phyloP scores from a whole-genome alignment of 2,113 vertebrate species.

The Myotis brandtii region DNA sequence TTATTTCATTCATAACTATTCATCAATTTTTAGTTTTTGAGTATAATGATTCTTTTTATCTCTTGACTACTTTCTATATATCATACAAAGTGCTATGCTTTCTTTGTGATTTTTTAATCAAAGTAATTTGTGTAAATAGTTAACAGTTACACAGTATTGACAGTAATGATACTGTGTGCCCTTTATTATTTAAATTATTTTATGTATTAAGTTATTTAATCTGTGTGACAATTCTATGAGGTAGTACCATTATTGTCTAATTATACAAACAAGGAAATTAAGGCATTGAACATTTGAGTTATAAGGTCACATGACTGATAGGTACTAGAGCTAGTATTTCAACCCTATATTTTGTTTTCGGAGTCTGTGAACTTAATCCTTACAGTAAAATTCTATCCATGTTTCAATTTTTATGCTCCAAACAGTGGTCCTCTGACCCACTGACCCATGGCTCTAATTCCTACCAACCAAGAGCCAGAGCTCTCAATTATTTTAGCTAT shows the following conservation, averaged over 20 bases:
- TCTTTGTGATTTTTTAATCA: neutral
- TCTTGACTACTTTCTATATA: neutral
- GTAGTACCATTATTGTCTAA: neutral
- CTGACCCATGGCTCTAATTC: neutral
- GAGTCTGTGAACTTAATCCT: neutral
- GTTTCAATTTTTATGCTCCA: neutral
- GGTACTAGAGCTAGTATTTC: neutral
- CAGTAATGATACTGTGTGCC: neutral
- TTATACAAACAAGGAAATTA: neutral
- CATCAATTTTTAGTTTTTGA: neutral
- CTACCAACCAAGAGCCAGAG: neutral
- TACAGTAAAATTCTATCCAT: neutral
- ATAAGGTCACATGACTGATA: neutral
- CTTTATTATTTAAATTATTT: neutral
- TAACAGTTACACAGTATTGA: neutral
- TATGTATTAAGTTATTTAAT: neutral
- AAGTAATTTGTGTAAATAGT: neutral
- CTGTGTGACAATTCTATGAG: neutral
- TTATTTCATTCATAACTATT: conserved; percentile 7
- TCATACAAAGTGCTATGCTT: neutral
- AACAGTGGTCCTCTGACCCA: neutral
- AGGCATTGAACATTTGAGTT: neutral
- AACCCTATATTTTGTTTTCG: neutral
- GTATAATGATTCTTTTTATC: neutral
- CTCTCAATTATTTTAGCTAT: neutral